Base-by-base conservation (phyloP, 2,113 vertebrate genomes). In the Anoplopoma fimbria region DNA sequence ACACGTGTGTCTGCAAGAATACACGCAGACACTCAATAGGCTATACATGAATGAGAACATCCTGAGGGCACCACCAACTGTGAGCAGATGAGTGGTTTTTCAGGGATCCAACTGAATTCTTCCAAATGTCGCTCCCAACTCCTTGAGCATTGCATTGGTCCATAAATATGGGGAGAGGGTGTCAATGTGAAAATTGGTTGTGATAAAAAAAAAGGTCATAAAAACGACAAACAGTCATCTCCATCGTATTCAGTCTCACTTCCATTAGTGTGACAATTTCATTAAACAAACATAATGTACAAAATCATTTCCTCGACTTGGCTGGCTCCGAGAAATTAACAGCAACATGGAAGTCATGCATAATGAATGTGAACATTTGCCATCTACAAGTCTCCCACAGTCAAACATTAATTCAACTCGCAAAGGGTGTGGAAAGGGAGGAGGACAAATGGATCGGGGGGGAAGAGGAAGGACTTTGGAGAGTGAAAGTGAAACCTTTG, bases 231-330 rank as follows among this genome's bases (percentile, higher is more conserved):
- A 93, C 80, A 90, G 91, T 87, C 91, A 87, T 90, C 90, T 93
- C 89, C 91, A 88, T 95, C 93, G 88, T 93, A 82, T 90, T 93
- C 93, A 89, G 81, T 77, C 88, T 72, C 85, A 70, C 88, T 89
- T 91, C 90, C 91, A 95, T 95, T 95, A 94, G 93, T 88, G 89
- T 93, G 93, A 93, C 92, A 93, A 94, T 93, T 93, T 92, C 91
- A 94, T 94, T 94, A 95, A 93, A 93, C 92, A 95, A 94, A 94
- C 91, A 93, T 93, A 90, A 95, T 87, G 91, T 92, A 93, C 90
- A 91, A 94, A 93, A 94, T 93, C 90, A 94, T 94, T 94, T 93
- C 92, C 92, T 92, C 88, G 88, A 92, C 92, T 94, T 93, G 89
- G 87, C 90, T 86, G 90, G 91, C 91, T 92, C 90, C 85, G 55